Evolutionary conservation across 1,140 invertebrate species (phyloP), one percentile per base, ranked within the genome.

Genomic region (Akabosia matsudoensis): DNA sequence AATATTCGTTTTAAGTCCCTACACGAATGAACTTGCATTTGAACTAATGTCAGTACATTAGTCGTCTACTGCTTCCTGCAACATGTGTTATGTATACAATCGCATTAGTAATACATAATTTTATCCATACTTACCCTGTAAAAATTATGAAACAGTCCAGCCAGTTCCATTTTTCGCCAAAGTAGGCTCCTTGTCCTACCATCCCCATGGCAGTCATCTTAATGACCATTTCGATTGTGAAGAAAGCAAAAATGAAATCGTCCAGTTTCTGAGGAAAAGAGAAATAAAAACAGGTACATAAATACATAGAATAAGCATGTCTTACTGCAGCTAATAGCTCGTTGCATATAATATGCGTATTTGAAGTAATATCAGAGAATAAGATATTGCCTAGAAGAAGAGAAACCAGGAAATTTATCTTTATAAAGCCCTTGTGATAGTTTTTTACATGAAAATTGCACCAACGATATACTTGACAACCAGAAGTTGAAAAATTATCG

Each of bases 131-230:
- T 89, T 87, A 96, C 94, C 97, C 97, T 74, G 97, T 94, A 76
- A 95, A 82, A 1, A 99, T 97, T 83, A 99, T 99, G 87, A 99
- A 98, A 86, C 95, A 96, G 85, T 99, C 97, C 76, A 99, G 88
- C 83, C 96, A 90, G 87, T 99, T 99, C 97, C 95, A 99, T 0
- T 96, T 95, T 84, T 99, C 97, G 0, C 95, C 95, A 79, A 99
- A 88, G 85, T 99, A 99, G 0, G 96, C 94, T 33, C 93, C 92
- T 84, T 93, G 93, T 24, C 97, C 97, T 81, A 91, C 93, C 67
- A 98, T 91, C n/a, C 97, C 97, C 96, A 99, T 98, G 18, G 97
- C 97, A 24, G 97, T 91, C 91, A 99, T 97, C 88, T 99, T 99
- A 84, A 99, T 94, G 72, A 92, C 89, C 97, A 98, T 95, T 85